Percentiles rank a stretch among this genome's conserved stretches.
phyloP scores from a whole-genome alignment of 1,140 invertebrate genomes.

The Dendrolimus kikuchii region DNA sequence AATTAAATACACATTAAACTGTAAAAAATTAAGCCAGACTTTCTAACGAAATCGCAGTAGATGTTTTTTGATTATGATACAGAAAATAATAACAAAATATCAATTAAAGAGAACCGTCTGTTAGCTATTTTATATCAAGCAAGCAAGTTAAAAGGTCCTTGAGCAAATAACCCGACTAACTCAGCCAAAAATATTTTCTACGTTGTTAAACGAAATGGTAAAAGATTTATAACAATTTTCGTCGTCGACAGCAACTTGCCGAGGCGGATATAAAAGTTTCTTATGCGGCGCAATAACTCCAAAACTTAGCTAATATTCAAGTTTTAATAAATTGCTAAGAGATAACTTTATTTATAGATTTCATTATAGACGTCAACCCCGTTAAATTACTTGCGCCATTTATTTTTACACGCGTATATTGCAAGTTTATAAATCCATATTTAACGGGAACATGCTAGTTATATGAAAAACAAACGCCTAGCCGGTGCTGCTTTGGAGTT shows the following conservation, averaged over 20 bases:
- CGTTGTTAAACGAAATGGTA: conserved; percentile 21
- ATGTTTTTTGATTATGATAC: too few relatives aligned
- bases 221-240: conserved; percentile 32
- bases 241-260: conserved; percentile 21
- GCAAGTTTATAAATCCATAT: too few relatives aligned
- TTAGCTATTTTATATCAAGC: conserved; percentile 13
- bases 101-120: conserved; percentile 3
- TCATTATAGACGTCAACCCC: conserved; percentile 14
- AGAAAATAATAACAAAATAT: too few relatives aligned
- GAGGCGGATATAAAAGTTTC: conserved; percentile 27
- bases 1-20: too few relatives aligned
- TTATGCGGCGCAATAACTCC: conserved; percentile 20
- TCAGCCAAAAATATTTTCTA: conserved; percentile 22
- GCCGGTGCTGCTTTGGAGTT: too few relatives aligned
- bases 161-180: conserved; percentile 10
- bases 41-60: too few relatives aligned
- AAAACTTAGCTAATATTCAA: conserved; percentile 29
- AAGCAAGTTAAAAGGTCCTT: conserved; percentile 12
- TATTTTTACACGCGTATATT: too few relatives aligned
- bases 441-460: too few relatives aligned
- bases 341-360: conserved; percentile 22
- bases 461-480: too few relatives aligned
- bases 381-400: too few relatives aligned
- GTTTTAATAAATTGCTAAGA: conserved; percentile 22
- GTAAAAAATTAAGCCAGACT: too few relatives aligned